Evolutionary conservation across 2,113 vertebrate genomes (phyloP).

Genomic region (Dipodomys spectabilis): DNA sequence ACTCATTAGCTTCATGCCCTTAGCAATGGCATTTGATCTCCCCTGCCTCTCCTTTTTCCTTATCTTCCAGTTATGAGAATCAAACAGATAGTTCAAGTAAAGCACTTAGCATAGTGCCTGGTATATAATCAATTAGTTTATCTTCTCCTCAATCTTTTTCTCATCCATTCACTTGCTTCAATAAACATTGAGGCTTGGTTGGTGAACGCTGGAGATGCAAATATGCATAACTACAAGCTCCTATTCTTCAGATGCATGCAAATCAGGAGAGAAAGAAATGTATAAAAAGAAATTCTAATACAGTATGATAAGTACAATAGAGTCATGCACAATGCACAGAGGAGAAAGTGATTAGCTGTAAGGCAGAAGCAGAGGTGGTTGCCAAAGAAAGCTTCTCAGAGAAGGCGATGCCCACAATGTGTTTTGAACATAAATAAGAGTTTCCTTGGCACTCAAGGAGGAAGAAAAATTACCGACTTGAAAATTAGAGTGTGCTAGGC

Average conservation of each 20-base stretch:
- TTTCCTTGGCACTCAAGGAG: slow-evolving; percentile 13
- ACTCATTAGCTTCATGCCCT: not conserved
- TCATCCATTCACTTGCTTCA: slow-evolving; percentile 59
- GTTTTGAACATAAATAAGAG: slow-evolving; percentile 60
- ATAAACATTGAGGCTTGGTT: slow-evolving; percentile 25
- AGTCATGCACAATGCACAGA: slow-evolving; percentile 66
- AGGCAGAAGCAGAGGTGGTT: slow-evolving; percentile 53
- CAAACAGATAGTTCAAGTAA: slow-evolving; percentile 31
- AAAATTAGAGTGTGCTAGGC: slow-evolving; percentile 18
- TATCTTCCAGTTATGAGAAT: slow-evolving; percentile 28
- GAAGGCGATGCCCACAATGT: not conserved
- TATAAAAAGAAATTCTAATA: slow-evolving; percentile 72
- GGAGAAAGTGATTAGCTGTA: slow-evolving; percentile 63
- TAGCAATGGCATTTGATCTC: not conserved
- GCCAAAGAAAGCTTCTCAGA: slow-evolving; percentile 50
- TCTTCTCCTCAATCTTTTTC: slow-evolving; percentile 64
- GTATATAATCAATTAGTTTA: slow-evolving; percentile 20
- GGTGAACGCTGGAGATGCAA: not conserved
- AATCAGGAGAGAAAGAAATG: slow-evolving; percentile 74
- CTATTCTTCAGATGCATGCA: slow-evolving; percentile 60
- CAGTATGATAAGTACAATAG: slow-evolving; percentile 75
- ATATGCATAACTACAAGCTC: slow-evolving; percentile 72
- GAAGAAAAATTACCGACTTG: slow-evolving; percentile 15
- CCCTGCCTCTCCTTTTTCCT: not conserved
- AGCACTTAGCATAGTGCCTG: slow-evolving; percentile 22